Conservation (phyloP, 2,888 invertebrate species). For the Amphipyra berbera region DNA sequence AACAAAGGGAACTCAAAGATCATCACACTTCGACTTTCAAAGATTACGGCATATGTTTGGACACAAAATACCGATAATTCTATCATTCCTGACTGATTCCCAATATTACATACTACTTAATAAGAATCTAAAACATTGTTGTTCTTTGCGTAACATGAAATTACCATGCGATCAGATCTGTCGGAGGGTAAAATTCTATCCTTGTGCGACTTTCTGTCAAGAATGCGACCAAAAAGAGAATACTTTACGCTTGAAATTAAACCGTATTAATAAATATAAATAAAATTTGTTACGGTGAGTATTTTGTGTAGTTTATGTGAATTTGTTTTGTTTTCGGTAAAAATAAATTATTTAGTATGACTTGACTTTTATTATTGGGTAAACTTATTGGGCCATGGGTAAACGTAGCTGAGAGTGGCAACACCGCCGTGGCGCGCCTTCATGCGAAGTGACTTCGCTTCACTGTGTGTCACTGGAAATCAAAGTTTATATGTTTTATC, state of each 20-base stretch:
- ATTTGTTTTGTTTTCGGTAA: constrained; percentile 20
- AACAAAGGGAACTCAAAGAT: constrained; percentile 25
- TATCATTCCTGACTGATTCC: constrained; percentile 59
- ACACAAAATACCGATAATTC: constrained; percentile 58
- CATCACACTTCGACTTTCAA: constrained; percentile 42
- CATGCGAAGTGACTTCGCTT: constrained; percentile 71
- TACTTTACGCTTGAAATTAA: constrained; percentile 9
- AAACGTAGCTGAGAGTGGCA: constrained; percentile 67
- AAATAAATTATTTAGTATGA: constrained; percentile 40
- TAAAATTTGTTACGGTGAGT: constrained; percentile 3
- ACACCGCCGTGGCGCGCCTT: constrained; percentile 82
- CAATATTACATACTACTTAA: constrained; percentile 37
- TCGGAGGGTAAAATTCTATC: constrained; percentile 55
- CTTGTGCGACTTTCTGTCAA: constrained; percentile 65
- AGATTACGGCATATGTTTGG: constrained; percentile 49
- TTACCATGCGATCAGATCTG: constrained; percentile 49
- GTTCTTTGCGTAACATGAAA: constrained; percentile 42
- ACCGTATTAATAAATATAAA: constrained; percentile 8
- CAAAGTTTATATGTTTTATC: constrained; percentile 83
- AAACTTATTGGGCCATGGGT: constrained; percentile 41
- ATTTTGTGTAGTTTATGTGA: constrained; percentile 13
- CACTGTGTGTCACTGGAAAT: constrained; percentile 77
- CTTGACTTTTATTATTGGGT: constrained; percentile 58
- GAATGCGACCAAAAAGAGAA: constrained; percentile 57
- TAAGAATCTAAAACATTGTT: constrained; percentile 44